phyloP scores from a whole-genome alignment of 2,113 vertebrate species.

The Tursiops truncatus region DNA sequence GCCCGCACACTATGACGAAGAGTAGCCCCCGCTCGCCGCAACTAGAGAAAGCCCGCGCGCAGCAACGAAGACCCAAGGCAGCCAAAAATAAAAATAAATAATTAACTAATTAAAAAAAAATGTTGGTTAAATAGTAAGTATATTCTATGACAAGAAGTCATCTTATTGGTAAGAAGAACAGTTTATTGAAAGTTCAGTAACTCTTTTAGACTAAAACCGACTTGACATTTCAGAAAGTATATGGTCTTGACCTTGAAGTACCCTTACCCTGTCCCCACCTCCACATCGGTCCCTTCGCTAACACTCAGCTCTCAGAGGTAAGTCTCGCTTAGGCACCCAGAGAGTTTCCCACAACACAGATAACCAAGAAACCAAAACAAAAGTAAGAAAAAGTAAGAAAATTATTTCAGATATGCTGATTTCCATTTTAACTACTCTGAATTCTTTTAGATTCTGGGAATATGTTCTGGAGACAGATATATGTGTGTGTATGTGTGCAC shows the following conservation, averaged over 20 bases:
- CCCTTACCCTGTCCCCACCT: neutral
- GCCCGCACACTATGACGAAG: too few relatives aligned
- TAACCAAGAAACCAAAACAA: constrained; percentile 10
- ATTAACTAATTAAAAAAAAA: too few relatives aligned
- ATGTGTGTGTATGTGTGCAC: neutral
- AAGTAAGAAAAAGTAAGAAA: neutral
- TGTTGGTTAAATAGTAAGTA: neutral
- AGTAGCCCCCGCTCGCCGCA: too few relatives aligned
- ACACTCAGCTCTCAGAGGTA: neutral
- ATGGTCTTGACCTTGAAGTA: neutral
- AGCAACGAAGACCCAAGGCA: too few relatives aligned
- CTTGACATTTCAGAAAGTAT: neutral
- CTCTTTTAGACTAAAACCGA: neutral
- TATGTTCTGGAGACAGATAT: neutral
- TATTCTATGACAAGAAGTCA: neutral
- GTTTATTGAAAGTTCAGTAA: neutral
- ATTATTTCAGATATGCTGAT: constrained; percentile 1
- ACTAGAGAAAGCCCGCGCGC: too few relatives aligned
- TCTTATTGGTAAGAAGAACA: neutral
- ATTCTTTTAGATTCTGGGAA: neutral
- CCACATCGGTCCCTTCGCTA: neutral
- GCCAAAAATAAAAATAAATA: too few relatives aligned
- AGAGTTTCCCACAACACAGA: neutral
- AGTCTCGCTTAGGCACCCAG: neutral
- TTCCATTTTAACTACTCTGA: constrained; percentile 27